Evolutionary conservation across 2,888 invertebrate species (phyloP).

Genomic region (Chrysina gloriosa): DNA sequence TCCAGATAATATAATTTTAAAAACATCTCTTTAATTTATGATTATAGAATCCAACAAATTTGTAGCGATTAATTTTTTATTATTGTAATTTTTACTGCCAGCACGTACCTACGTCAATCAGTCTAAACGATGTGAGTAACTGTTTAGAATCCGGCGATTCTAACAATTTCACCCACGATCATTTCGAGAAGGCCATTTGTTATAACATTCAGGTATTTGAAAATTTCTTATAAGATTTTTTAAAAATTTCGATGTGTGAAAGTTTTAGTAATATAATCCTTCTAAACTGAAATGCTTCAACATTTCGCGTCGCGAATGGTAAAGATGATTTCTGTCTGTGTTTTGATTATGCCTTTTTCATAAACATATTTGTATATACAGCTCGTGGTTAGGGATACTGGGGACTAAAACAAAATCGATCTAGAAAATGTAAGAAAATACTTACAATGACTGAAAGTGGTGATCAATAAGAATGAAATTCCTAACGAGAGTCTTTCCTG

Average conservation of each 20-base stretch:
- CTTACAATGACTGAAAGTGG: not conserved
- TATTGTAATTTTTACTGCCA: not conserved
- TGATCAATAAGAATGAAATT: not conserved
- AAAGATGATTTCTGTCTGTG: not conserved
- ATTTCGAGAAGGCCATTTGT: not conserved
- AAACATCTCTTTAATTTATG: not conserved
- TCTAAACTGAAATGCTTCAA: constrained; percentile 55
- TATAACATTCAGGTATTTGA: not conserved
- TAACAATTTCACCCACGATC: not conserved
- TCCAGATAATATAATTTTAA: constrained; percentile 8
- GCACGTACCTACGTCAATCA: no score
- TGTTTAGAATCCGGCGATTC: no score
- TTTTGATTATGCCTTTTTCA: constrained; percentile 18
- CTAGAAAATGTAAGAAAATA: not conserved
- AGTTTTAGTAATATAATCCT: not conserved
- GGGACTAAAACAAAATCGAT: not conserved
- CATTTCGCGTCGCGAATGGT: not conserved
- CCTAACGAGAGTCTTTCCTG: not conserved
- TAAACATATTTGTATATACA: constrained; percentile 18
- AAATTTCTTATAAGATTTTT: no score
- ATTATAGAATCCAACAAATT: constrained; percentile 13
- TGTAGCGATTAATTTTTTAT: not conserved
- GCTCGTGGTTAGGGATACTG: not conserved
- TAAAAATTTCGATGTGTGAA: no score
- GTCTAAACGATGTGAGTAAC: no score